A percentile compares a stretch with the other conserved stretches of the same genome.
Conservation (phyloP, 2,113 vertebrate genomes). For the Cavia aperea region DNA sequence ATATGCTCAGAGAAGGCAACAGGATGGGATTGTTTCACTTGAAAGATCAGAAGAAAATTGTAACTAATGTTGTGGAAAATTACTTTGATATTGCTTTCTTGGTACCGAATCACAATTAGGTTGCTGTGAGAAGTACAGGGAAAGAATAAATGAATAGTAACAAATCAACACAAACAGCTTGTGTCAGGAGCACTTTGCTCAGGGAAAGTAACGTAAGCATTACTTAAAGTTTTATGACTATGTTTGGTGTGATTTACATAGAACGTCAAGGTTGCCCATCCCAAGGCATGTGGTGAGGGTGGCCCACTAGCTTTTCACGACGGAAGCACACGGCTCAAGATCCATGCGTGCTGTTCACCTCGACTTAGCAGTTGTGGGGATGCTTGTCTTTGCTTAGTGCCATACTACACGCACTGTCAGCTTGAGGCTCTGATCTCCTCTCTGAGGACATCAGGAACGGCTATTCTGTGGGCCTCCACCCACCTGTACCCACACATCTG, state of each 20-base stretch:
- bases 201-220: slow-evolving; percentile 80
- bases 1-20: slow-evolving; percentile 79
- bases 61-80: slow-evolving; percentile 88
- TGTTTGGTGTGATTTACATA: slow-evolving; percentile 61
- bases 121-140: slow-evolving; percentile 75
- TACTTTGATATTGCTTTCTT: slow-evolving; percentile 87
- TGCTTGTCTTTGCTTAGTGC: accelerated
- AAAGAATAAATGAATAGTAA: slow-evolving; percentile 81
- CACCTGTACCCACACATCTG: accelerated
- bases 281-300: slow-evolving; percentile 78
- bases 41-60: slow-evolving; percentile 84
- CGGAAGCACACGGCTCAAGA: background rate
- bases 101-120: slow-evolving; percentile 87
- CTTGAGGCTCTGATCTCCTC: background rate
- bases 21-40: slow-evolving; percentile 84
- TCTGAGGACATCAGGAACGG: background rate
- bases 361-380: too few species aligned
- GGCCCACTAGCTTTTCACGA: background rate
- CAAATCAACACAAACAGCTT: slow-evolving; percentile 87
- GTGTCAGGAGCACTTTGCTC: slow-evolving; percentile 84
- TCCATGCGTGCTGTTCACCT: accelerated
- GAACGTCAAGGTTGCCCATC: background rate
- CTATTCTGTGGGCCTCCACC: accelerated
- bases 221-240: slow-evolving; percentile 81
- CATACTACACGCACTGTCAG: background rate